phyloP scores from a whole-genome alignment of 2,113 vertebrate species.

The Notarius quadriscutis region DNA sequence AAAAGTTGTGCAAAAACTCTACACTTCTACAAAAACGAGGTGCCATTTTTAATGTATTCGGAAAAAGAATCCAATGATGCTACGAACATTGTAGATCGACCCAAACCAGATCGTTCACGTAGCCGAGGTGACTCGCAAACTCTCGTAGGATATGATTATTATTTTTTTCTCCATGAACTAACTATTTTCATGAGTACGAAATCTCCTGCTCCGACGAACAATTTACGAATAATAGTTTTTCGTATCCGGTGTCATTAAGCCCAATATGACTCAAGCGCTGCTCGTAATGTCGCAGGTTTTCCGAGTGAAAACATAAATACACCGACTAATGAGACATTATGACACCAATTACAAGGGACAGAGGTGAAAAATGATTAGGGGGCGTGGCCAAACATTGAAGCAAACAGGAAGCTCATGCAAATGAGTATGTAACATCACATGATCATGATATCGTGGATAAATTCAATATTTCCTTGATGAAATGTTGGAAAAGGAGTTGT shows the following conservation, averaged over 20 bases:
- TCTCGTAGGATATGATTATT: no score
- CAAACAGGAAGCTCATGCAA: conserved; percentile 1
- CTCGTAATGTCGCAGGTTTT: neutral
- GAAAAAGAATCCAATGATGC: no score
- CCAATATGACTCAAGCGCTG: no score
- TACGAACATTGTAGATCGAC: no score
- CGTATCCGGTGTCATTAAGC: neutral
- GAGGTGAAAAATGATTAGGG: neutral
- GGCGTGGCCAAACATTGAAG: neutral
- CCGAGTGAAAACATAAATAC: conserved; percentile 8
- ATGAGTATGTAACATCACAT: neutral
- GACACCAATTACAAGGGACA: neutral
- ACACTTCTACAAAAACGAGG: no score
- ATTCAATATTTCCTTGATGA: neutral
- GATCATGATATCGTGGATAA: neutral
- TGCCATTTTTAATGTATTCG: no score
- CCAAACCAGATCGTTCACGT: no score
- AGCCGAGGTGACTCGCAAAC: no score
- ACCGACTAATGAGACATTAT: neutral
- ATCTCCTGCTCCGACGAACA: neutral
- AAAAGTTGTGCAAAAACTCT: no score
- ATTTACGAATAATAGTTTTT: neutral
- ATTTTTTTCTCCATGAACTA: no score
- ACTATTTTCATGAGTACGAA: neutral
- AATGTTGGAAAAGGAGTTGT: neutral